Evolutionary conservation across 1,140 invertebrate genomes (phyloP).

Genomic region (Drosophila obscura): DNA sequence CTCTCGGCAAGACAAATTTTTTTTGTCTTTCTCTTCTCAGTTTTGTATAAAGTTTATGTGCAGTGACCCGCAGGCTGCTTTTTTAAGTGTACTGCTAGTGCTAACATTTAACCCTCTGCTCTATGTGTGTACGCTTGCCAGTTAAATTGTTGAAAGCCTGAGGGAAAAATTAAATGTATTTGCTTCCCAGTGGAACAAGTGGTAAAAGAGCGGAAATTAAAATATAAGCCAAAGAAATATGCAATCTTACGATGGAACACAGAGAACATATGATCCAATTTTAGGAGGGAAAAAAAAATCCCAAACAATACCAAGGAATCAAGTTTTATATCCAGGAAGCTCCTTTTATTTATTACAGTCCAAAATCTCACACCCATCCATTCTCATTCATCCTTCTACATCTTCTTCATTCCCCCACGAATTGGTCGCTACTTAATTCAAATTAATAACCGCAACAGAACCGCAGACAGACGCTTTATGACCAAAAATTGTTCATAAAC

Average conservation of each 20-base stretch:
- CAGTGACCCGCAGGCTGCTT: no score
- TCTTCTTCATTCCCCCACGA: neutral
- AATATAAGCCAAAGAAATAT: slow-evolving; percentile 1
- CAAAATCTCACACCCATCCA: slow-evolving; percentile 1
- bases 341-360: slow-evolving; percentile 6
- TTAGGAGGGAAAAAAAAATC: neutral
- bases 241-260: neutral
- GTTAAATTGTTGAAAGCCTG: no score
- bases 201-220: no score
- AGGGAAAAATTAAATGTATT: no score
- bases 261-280: neutral
- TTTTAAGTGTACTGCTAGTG: no score
- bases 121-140: no score
- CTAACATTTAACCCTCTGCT: neutral
- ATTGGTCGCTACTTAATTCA: slow-evolving; percentile 49
- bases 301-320: neutral
- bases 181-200: no score
- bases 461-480: slow-evolving; percentile 38
- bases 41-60: no score
- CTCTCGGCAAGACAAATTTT: neutral
- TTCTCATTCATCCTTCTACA: neutral
- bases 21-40: no score
- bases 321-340: neutral
- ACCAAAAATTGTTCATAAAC: slow-evolving; percentile 41
- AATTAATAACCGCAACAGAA: slow-evolving; percentile 60